Evolutionary conservation across 2,797 vertebrate genomes (phyloP).

Genomic region (Takifugu ocellatus): DNA sequence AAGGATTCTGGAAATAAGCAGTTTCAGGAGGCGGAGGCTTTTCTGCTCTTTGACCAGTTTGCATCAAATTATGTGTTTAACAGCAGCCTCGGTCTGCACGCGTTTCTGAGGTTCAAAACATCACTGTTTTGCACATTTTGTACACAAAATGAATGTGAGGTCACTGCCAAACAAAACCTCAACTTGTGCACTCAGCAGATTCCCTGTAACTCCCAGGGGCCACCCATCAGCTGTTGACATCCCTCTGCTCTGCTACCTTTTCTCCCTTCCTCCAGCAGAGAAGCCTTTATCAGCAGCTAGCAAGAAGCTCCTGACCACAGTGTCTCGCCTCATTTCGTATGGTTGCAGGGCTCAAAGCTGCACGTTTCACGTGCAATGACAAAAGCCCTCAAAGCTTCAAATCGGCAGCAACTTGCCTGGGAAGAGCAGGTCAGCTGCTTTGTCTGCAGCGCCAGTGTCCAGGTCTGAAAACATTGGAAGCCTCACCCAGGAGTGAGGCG

Average conservation of each 20-base stretch:
- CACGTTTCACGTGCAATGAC: slow-evolving; percentile 26
- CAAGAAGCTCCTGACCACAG: slow-evolving; percentile 40
- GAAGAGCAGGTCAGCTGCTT: slow-evolving; percentile 12
- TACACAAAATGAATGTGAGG: slow-evolving; percentile 7
- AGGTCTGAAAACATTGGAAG: slow-evolving; percentile 19
- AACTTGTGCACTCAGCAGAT: slow-evolving; percentile 38
- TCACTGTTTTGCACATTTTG: slow-evolving; percentile 6
- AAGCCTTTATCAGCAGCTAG: slow-evolving; percentile 54
- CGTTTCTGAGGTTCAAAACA: background rate
- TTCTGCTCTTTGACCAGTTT: slow-evolving; percentile 12
- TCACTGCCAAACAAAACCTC: slow-evolving; percentile 33
- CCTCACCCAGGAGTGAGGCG: slow-evolving; percentile 23
- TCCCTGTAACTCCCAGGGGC: slow-evolving; percentile 36
- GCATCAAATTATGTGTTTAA: background rate
- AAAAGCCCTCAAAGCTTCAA: slow-evolving; percentile 5
- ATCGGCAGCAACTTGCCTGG: slow-evolving; percentile 22
- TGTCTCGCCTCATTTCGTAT: slow-evolving; percentile 52
- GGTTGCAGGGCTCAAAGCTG: slow-evolving; percentile 38
- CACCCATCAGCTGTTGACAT: slow-evolving; percentile 49
- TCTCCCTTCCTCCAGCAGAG: slow-evolving; percentile 39
- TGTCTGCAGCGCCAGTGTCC: slow-evolving; percentile 21
- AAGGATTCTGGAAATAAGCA: too few species aligned
- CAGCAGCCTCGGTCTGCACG: slow-evolving; percentile 6
- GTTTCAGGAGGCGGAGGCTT: background rate
- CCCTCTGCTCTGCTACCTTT: slow-evolving; percentile 43